Evolutionary conservation across 2,888 invertebrate species (phyloP), one percentile per base, ranked within the genome.

Genomic region (Actias luna): DNA sequence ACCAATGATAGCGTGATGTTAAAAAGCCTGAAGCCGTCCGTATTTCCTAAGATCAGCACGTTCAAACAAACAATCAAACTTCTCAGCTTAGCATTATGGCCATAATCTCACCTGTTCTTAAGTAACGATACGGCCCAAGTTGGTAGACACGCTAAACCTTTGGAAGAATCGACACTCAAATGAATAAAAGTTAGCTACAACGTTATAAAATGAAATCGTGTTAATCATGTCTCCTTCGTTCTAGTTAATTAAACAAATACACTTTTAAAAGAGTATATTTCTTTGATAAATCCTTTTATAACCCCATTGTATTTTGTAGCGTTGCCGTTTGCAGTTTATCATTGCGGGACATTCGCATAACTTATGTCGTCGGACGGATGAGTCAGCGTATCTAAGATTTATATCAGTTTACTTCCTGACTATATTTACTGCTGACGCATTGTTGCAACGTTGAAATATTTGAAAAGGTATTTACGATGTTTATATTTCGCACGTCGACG

Each of bases 381-480:
- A 86, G 80, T 84, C 82, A 83, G 81, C 83, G 76, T 74, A 77
- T 78, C 68, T 63, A 68, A 68, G 76, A 86, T 88, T 87, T 88
- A 87, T 85, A 76, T 68, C 70, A 76, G 74, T 76, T 76, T 72
- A 78, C 78, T 80, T 77, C 76, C 72, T 74, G 75, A 75, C 75
- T 73, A 69, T 71, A 65, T 76, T 75, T 75, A 69, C 74, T 69
- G 64, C 68, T 59, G 33, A 60, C 39, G 42, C 60, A 59, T 22
- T 27, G 59, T 18, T 42, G n/a, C 60, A 59, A 8, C 8, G 59
- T 18, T 42, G 27, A 42, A 27, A 39, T 29, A 39, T n/a, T 2
- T 39, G 27, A 27, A 27, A 42, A 42, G 59, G 22, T 33, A n/a
- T 60, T 50, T n/a, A 36, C 29, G 12, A 39, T 25, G 12, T 16